Conservation (phyloP, 2,888 invertebrate species). For the Melikaiella ostensackeni region DNA sequence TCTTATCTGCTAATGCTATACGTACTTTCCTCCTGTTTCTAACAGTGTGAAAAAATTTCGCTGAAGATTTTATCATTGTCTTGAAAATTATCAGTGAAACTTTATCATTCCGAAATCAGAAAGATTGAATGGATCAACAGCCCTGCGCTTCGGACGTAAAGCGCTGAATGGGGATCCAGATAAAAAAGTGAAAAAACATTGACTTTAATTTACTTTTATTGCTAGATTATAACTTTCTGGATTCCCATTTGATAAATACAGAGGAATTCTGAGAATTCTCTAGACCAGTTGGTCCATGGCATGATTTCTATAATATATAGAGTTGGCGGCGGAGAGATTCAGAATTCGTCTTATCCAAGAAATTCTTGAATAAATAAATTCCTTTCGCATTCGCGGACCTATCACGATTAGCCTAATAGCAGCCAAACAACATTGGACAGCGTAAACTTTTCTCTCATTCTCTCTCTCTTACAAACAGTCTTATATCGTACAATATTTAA, state of each 20-base stretch:
- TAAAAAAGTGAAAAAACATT: background rate
- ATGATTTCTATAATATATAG: constrained; percentile 46
- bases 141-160: background rate
- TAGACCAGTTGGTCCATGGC: constrained; percentile 54
- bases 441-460: constrained; percentile 36
- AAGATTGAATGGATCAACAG: background rate
- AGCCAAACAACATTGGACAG: constrained; percentile 33
- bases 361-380: constrained; percentile 46
- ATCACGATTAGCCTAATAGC: constrained; percentile 34
- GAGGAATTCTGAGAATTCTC: constrained; percentile 53
- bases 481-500: constrained; percentile 74
- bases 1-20: background rate
- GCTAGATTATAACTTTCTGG: background rate
- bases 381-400: constrained; percentile 37
- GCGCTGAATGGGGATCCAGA: constrained; percentile 4
- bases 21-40: background rate
- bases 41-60: background rate
- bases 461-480: constrained; percentile 70
- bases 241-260: constrained; percentile 57
- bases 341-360: constrained; percentile 48
- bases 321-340: constrained; percentile 52
- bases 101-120: background rate
- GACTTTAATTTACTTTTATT: background rate
- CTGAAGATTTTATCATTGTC: background rate
- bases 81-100: background rate